Percentiles rank a stretch among this genome's conserved stretches.
These are phyloP conservation scores for Melinopterus prodromus DNA, from an alignment of 2,888 invertebrate genomes.

Conservation along the genomic window DNA sequence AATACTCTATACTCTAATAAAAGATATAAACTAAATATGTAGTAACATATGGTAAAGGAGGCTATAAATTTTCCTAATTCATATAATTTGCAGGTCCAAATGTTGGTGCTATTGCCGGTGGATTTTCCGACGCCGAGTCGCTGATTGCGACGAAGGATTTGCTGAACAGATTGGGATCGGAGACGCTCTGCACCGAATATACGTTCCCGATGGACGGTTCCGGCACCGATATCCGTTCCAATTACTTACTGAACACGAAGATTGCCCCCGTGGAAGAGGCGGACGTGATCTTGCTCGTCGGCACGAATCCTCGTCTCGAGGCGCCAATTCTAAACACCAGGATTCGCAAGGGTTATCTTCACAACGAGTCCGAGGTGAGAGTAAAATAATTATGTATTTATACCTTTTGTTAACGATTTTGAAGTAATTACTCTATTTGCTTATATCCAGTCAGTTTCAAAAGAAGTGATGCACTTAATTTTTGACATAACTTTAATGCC, in stretches of 20 bases:
- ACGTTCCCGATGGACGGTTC: constrained; percentile 82
- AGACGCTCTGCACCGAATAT: constrained; percentile 89
- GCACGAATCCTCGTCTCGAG: constrained; percentile 97
- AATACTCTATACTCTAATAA: too few relatives aligned
- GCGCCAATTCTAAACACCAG: constrained; percentile 96
- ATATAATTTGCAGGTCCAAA: constrained; percentile 46
- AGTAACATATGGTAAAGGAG: too few relatives aligned
- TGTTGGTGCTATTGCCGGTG: constrained; percentile 88
- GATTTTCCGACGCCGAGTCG: constrained; percentile 90
- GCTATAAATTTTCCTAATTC: not conserved
- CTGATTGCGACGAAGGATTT: constrained; percentile 93
- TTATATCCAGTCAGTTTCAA: too few relatives aligned
- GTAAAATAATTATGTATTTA: not conserved
- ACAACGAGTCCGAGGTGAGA: constrained; percentile 79
- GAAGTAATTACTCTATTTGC: too few relatives aligned
- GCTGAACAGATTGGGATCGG: constrained; percentile 85
- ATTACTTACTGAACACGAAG: constrained; percentile 90
- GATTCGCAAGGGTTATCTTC: constrained; percentile 94
- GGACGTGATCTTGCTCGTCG: constrained; percentile 90
- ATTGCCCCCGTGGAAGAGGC: constrained; percentile 93
- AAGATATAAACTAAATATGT: too few relatives aligned
- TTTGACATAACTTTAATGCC: not conserved
- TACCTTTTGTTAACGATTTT: not conserved
- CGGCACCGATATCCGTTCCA: constrained; percentile 88
- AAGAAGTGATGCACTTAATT: too few relatives aligned